Base-by-base conservation (phyloP, 2,888 invertebrate genomes). In the Chymomyza caudatula region DNA sequence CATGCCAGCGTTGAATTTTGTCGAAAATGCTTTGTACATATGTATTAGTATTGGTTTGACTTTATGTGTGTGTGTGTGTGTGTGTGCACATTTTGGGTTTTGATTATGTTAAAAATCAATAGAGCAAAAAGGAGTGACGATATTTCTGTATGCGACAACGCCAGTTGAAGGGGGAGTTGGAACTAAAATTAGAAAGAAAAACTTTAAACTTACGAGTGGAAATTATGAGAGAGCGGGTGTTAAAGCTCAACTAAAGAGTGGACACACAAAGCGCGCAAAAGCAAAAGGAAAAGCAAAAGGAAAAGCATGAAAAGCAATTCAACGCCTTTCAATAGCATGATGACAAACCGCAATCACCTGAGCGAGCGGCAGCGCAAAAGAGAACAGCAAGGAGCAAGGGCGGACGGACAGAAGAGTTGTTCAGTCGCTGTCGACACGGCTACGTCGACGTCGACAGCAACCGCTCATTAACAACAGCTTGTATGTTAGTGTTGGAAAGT, bases 21-120 rank as follows among this genome's bases (percentile, higher is more conserved):
- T 66, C 71, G 62, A 74, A 77, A 74, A 64, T 73, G 22, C n/a
- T 23, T 15, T 13, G 42, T 42, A 20, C 20, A 57, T 44, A 15
- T 55, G 20, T 55, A 23, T 47, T 47, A 17, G 47, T 17, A 19
- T 47, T 47, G 15, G 19, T 15, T 13, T 47, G 47, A 19, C 47
- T 17, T 47, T 17, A 44, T n/a, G 29, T 37, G 11, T 54, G n/a
- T 63, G 52, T 65, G 22, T 63, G 71, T 61, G 56, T 74, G 60
- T 76, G 72, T 76, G 77, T 77, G 77, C 76, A 83, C 78, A 85
- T 83, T 81, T 81, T 51, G 73, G 79, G 74, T 76, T 85, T 85
- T 87, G 82, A 87, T 86, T 88, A 83, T 89, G 87, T 87, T 88
- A 87, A 89, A 88, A 88, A 89, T 88, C 89, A 89, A 88, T 89